A percentile compares a stretch with the other conserved stretches of the same genome.
phyloP scores from a whole-genome alignment of 2,888 invertebrate species.

The Uloborus plumipes region DNA sequence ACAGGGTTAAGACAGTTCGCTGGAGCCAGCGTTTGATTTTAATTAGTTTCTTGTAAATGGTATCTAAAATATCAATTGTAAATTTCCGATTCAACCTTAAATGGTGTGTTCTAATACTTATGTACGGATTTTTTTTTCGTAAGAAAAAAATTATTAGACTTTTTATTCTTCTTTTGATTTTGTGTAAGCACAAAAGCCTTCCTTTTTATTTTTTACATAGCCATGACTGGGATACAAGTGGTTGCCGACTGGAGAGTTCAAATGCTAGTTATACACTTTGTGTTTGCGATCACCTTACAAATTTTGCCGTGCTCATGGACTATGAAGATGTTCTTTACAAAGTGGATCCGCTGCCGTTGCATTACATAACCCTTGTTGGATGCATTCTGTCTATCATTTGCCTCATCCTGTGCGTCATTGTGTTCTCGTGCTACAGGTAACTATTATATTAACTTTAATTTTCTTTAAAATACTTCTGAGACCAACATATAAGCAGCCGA shows the following conservation, averaged over 20 bases:
- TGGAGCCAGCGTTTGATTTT: too few species aligned
- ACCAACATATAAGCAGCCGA: too few species aligned
- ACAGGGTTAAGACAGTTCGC: too few species aligned
- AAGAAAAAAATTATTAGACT: background rate
- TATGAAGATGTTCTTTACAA: conserved; percentile 22
- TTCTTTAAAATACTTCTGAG: background rate
- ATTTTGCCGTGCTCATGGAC: conserved; percentile 58
- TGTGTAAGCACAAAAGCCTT: background rate
- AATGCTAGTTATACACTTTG: conserved; percentile 44
- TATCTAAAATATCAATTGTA: too few species aligned
- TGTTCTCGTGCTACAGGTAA: conserved; percentile 56
- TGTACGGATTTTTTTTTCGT: background rate
- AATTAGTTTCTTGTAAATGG: too few species aligned
- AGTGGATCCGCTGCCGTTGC: conserved; percentile 20
- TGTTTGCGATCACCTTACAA: conserved; percentile 56
- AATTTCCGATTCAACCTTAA: too few species aligned
- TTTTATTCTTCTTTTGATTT: background rate
- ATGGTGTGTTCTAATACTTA: too few species aligned
- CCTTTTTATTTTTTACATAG: conserved; percentile 3
- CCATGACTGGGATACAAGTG: conserved; percentile 43
- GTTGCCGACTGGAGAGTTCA: conserved; percentile 30
- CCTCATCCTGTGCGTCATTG: conserved; percentile 36
- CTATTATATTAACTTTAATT: background rate
- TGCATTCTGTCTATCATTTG: conserved; percentile 50
- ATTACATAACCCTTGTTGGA: conserved; percentile 46